Evolutionary conservation across 2,888 invertebrate species (phyloP), one percentile per base, ranked within the genome.

Genomic region (Cancer borealis): DNA sequence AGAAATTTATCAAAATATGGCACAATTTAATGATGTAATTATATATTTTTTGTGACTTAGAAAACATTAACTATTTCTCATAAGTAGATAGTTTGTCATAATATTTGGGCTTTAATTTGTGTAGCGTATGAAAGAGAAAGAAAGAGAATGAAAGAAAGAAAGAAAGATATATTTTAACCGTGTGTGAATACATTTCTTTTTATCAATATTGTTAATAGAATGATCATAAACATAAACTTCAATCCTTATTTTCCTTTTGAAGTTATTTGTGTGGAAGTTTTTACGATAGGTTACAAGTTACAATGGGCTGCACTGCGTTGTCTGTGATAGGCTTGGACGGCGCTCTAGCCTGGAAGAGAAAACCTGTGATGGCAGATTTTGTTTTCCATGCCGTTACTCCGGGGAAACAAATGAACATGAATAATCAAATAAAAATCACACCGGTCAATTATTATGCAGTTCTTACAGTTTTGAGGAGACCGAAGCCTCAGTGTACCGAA

Each of bases 271-370:
- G 26, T 73, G 73, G n/a, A 26, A 73, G n/a, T 1, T 73, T 73
- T 73, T 3, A 39, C 39, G 14, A 30, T 39, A 14, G 4, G 26
- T 26, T n/a, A 10, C 6, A 30, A 30, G 26, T 26, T n/a, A 10
- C 6, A 30, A 30, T 10, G 84, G 84, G 39, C 84, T 84, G 84
- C 84, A 84, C 84, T 84, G 84, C 84, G 84, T 84, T 30, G 39
- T 84, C 84, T 84, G 84, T 84, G 84, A 84, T 84, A 84, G 84
- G 84, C 84, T 84, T 30, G 84, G 39, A 39, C 14, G 84, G 84
- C 39, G 84, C 84, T 84, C 84, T 17, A 2, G 84, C 84, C 84
- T 84, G 84, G 84, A 84, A 84, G 84, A 84, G 84, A 84, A 84
- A 84, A 84, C 84, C 30, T 84, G 84, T 84, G 84, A 84, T 84